Percentiles rank a stretch among this genome's conserved stretches.
These are phyloP conservation scores for Elmis aenea DNA, from an alignment of 2,888 invertebrate species.

Conservation along the genomic window DNA sequence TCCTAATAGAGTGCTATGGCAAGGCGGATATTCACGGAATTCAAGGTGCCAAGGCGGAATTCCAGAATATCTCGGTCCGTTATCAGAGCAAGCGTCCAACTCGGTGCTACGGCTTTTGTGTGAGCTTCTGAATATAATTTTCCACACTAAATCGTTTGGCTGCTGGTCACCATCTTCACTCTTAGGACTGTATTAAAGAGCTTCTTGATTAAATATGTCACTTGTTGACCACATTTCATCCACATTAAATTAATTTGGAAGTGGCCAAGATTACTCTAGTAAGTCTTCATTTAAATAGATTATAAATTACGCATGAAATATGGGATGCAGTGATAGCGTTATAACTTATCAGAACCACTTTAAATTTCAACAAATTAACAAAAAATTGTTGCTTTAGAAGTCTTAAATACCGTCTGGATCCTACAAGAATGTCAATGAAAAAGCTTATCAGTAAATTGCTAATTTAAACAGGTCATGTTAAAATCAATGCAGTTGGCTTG, in stretches of 20 bases:
- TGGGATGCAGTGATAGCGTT: background rate
- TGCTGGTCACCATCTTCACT: constrained; percentile 13
- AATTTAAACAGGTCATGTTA: too few species aligned
- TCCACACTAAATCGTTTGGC: constrained; percentile 10
- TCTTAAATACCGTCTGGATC: too few species aligned
- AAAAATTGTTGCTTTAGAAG: too few species aligned
- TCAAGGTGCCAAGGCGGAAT: constrained; percentile 24
- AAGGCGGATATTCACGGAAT: constrained; percentile 23
- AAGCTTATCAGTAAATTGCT: too few species aligned
- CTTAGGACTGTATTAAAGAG: constrained; percentile 16
- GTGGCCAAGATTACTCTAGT: too few species aligned
- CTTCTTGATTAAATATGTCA: constrained; percentile 21
- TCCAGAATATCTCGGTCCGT: constrained; percentile 19
- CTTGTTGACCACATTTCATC: constrained; percentile 17
- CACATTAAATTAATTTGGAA: constrained; percentile 18
- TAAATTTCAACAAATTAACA: too few species aligned
- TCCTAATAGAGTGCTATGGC: constrained; percentile 22
- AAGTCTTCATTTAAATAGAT: background rate
- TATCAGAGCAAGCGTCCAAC: constrained; percentile 15
- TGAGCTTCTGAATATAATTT: constrained; percentile 3
- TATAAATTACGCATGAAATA: background rate
- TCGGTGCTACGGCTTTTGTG: constrained; percentile 5
- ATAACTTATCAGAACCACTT: too few species aligned
- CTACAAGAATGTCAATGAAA: too few species aligned
- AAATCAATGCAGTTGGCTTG: too few species aligned